Conservation (phyloP, 2,888 invertebrate genomes). For the Sturmia bella region DNA sequence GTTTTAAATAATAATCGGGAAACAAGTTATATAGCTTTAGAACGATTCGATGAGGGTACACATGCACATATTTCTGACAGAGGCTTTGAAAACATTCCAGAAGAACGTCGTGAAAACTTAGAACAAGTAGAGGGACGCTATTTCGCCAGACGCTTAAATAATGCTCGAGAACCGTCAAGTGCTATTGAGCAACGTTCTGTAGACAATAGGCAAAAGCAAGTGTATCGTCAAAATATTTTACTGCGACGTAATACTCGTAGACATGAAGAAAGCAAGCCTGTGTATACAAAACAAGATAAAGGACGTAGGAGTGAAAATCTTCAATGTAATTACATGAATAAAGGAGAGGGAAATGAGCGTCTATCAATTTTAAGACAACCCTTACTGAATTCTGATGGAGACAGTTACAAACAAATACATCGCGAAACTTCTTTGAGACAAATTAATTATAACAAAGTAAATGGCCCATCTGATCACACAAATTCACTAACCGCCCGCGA, state of each 20-base stretch:
- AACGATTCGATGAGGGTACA: background rate
- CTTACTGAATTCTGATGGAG: no score
- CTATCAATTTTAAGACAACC: background rate
- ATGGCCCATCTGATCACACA: no score
- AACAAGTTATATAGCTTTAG: background rate
- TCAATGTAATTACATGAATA: background rate
- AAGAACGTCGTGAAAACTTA: background rate
- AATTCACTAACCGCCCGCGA: background rate
- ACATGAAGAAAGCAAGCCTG: background rate
- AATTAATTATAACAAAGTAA: background rate
- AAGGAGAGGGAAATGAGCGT: background rate
- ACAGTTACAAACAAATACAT: no score
- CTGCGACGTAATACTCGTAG: constrained; percentile 4
- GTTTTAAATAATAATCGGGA: background rate
- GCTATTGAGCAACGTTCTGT: background rate
- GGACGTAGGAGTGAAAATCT: background rate
- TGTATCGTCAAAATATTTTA: background rate
- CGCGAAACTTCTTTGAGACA: no score
- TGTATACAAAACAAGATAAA: background rate
- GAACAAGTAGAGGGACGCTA: background rate
- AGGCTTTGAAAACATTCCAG: background rate
- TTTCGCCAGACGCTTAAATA: background rate
- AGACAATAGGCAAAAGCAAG: constrained; percentile 12
- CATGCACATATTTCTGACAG: no score
- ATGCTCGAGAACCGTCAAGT: background rate